Evolutionary conservation across 2,797 vertebrate species (phyloP).

Genomic region (Amblyraja radiata): DNA sequence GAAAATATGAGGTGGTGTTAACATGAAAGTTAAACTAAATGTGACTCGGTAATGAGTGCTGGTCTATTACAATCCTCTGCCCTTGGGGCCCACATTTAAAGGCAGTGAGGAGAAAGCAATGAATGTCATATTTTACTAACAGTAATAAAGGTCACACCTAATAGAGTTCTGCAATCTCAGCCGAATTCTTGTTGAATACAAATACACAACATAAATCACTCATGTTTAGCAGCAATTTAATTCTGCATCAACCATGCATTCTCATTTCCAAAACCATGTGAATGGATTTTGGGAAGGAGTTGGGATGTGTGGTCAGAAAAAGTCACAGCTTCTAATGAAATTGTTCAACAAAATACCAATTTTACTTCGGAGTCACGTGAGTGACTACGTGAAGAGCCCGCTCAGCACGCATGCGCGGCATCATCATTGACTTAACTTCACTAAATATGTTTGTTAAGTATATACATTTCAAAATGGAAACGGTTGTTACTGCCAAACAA

Average conservation of each 20-base stretch:
- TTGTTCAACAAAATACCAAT: neutral
- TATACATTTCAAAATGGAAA: no score
- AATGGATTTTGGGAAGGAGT: neutral
- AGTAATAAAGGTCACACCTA: constrained; percentile 33
- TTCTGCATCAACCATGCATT: neutral
- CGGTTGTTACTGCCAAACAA: no score
- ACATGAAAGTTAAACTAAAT: constrained; percentile 16
- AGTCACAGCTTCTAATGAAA: neutral
- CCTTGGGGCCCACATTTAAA: constrained; percentile 17
- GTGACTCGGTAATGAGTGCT: neutral
- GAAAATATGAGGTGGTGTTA: neutral
- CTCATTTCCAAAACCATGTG: neutral
- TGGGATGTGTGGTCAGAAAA: neutral
- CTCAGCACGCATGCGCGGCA: no score
- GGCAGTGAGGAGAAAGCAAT: neutral
- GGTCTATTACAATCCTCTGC: neutral
- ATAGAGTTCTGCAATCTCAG: constrained; percentile 35
- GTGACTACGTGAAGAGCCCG: no score
- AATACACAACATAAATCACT: constrained; percentile 37
- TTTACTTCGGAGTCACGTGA: no score
- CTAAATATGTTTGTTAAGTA: no score
- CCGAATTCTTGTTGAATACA: constrained; percentile 2
- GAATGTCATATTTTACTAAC: constrained; percentile 31
- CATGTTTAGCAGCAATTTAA: constrained; percentile 30
- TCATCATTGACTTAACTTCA: no score